These are phyloP conservation scores for Phylloscopus collybita DNA, from an alignment of 2,797 vertebrate species.

Conservation along the genomic window DNA sequence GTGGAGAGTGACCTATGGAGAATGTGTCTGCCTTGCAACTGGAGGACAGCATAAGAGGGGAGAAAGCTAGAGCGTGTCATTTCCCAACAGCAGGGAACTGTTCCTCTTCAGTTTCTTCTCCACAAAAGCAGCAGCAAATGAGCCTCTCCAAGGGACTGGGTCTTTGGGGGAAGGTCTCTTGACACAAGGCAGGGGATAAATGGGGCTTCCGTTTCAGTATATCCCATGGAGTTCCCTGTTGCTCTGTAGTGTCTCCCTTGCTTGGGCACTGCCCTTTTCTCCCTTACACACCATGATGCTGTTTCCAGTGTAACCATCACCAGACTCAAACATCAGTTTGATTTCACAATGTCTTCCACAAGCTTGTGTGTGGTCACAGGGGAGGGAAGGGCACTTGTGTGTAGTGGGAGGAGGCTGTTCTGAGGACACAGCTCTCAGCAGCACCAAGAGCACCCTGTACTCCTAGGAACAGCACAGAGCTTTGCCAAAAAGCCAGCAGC, in stretches of 20 bases:
- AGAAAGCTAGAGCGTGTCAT: fast-evolving
- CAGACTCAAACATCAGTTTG: neutral
- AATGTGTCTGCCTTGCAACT: neutral
- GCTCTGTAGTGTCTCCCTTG: neutral
- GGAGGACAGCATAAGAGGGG: neutral
- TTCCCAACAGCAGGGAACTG: neutral
- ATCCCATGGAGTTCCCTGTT: neutral
- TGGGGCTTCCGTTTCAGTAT: fast-evolving
- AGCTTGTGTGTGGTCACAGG: neutral
- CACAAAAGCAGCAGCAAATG: neutral
- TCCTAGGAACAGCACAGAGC: neutral
- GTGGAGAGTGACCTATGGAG: neutral
- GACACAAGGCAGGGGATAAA: neutral
- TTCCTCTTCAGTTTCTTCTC: neutral
- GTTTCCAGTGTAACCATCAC: neutral
- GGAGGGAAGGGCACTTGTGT: neutral
- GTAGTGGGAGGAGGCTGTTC: neutral
- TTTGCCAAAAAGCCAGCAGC: neutral
- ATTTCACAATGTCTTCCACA: neutral
- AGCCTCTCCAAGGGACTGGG: neutral
- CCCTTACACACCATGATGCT: neutral
- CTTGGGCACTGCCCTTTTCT: neutral
- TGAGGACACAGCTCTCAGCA: neutral
- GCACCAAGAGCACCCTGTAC: neutral
- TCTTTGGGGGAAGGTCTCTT: neutral